phyloP scores from a whole-genome alignment of 2,797 vertebrate genomes.

The Poeciliopsis gracilis region DNA sequence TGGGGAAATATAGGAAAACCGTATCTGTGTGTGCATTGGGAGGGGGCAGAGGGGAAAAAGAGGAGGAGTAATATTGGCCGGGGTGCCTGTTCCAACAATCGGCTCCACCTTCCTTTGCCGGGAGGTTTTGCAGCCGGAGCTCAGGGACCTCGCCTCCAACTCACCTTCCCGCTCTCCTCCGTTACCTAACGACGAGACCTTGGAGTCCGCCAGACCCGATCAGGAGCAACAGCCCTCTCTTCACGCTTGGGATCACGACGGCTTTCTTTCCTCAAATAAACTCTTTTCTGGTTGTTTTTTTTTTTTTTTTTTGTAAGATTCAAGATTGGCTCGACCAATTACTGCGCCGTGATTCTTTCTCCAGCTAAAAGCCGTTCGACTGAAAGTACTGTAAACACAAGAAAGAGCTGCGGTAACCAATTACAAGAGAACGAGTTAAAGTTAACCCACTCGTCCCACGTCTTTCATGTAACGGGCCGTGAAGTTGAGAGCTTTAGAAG shows the following conservation, averaged over 20 bases:
- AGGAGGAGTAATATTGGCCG: slow-evolving; percentile 55
- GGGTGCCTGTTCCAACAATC: slow-evolving; percentile 62
- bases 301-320: background rate
- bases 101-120: slow-evolving; percentile 63
- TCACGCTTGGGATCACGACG: slow-evolving; percentile 27
- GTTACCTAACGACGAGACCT: slow-evolving; percentile 23
- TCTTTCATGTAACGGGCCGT: background rate
- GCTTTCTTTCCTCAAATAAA: slow-evolving; percentile 8
- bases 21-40: slow-evolving; percentile 74
- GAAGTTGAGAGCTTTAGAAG: background rate
- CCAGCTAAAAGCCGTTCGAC: background rate
- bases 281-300: background rate
- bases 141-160: slow-evolving; percentile 27
- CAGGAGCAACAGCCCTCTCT: slow-evolving; percentile 15
- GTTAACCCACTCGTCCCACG: background rate
- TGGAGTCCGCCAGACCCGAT: slow-evolving; percentile 30
- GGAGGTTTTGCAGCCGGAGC: slow-evolving; percentile 57
- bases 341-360: background rate
- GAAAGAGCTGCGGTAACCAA: background rate
- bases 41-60: slow-evolving; percentile 50
- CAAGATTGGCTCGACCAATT: background rate
- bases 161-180: slow-evolving; percentile 22
- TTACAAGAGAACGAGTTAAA: background rate
- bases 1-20: slow-evolving; percentile 77
- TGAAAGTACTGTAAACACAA: background rate